Conservation (phyloP, 2,888 invertebrate genomes). For the Ormyrus pomaceus region DNA sequence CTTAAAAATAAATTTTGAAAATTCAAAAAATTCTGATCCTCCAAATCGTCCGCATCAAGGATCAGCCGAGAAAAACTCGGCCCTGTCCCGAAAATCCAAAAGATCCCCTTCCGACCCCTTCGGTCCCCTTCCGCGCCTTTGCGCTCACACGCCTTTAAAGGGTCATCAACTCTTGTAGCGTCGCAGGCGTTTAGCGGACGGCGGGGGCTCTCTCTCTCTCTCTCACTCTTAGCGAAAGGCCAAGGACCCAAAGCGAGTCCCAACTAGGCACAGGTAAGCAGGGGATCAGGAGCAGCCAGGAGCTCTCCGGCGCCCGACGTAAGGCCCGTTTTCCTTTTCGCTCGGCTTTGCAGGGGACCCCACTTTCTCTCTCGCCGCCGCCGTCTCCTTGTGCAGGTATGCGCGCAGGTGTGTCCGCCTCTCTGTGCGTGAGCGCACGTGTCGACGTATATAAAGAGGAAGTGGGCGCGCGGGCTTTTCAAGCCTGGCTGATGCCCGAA, state of each 20-base stretch:
- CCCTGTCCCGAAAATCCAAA: neutral
- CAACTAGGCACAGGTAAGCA: slow-evolving; percentile 66
- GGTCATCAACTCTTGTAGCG: no score
- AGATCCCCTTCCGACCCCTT: slow-evolving; percentile 8
- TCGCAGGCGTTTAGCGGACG: no score
- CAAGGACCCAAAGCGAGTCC: slow-evolving; percentile 66
- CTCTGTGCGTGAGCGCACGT: neutral
- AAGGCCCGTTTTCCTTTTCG: slow-evolving; percentile 47
- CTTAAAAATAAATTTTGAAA: no score
- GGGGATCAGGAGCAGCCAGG: slow-evolving; percentile 64
- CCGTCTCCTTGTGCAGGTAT: neutral
- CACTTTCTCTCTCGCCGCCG: no score
- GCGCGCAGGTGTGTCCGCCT: neutral
- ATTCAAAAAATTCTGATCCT: no score
- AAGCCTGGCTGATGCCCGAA: no score
- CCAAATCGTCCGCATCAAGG: no score
- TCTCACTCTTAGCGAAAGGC: slow-evolving; percentile 13
- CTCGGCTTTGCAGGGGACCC: neutral
- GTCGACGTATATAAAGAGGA: neutral
- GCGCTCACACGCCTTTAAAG: no score
- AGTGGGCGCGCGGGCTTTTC: neutral
- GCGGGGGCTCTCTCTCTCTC: no score
- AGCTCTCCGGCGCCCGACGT: slow-evolving; percentile 57
- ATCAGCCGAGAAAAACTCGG: no score
- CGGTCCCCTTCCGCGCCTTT: neutral